phyloP scores from a whole-genome alignment of 2,888 invertebrate genomes.

The Zeuzera pyrina region DNA sequence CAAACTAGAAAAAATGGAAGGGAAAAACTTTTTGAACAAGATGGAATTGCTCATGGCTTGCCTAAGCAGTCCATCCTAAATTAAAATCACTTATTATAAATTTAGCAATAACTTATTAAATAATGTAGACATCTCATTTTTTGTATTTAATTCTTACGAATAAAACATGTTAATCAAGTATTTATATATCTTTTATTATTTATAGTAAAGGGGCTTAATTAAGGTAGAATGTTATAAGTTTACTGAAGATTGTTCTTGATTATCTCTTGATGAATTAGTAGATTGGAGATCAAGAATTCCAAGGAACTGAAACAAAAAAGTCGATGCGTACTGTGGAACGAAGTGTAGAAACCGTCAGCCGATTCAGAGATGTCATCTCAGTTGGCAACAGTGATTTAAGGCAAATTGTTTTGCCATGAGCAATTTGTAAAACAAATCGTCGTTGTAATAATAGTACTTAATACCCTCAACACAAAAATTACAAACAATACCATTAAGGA shows the following conservation, averaged over 20 bases:
- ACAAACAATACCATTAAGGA: too few species aligned
- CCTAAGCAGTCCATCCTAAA: conserved; percentile 80
- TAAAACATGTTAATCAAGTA: conserved; percentile 23
- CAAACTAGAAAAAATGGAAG: conserved; percentile 94
- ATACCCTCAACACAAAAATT: too few species aligned
- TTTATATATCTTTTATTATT: conserved; percentile 44
- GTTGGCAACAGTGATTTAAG: too few species aligned
- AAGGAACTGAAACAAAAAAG: conserved; percentile 51
- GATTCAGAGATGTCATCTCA: not conserved
- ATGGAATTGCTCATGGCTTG: conserved; percentile 97
- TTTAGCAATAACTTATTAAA: conserved; percentile 10
- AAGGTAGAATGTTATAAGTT: conserved; percentile 69
- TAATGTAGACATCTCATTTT: conserved; percentile 16
- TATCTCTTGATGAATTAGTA: conserved; percentile 42
- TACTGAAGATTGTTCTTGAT: conserved; percentile 69
- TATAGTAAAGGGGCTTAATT: conserved; percentile 59
- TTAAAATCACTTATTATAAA: conserved; percentile 3
- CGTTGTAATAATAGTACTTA: too few species aligned
- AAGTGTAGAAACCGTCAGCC: not conserved
- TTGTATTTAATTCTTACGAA: conserved; percentile 14
- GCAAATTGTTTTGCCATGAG: too few species aligned
- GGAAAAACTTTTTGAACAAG: conserved; percentile 95
- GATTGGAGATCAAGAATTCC: conserved; percentile 44
- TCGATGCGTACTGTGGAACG: not conserved
- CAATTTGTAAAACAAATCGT: too few species aligned